These are phyloP conservation scores for Potorous gilbertii DNA, from an alignment of 2,797 vertebrate species.

Conservation along the genomic window DNA sequence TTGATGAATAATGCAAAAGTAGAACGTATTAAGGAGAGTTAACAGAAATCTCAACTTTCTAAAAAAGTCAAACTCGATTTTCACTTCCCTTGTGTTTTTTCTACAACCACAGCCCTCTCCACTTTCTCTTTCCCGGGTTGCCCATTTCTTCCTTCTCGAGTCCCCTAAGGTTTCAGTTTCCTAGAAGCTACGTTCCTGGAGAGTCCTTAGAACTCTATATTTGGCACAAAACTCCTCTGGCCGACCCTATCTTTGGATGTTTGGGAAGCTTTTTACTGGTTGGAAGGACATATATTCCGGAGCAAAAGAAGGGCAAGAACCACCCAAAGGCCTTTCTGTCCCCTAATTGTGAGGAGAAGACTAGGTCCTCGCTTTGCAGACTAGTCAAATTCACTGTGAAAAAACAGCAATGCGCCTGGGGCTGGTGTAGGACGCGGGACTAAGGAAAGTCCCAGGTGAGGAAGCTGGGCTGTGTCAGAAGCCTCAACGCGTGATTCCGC, in stretches of 20 bases:
- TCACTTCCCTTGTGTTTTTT: background rate
- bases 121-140: background rate
- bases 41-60: background rate
- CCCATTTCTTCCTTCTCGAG: background rate
- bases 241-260: background rate
- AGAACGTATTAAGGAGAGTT: background rate
- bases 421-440: background rate
- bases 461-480: background rate
- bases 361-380: background rate
- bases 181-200: background rate
- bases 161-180: background rate
- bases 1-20: background rate
- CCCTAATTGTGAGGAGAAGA: background rate
- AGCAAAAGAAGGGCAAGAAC: background rate
- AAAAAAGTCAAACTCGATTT: background rate
- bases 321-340: background rate
- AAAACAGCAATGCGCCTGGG: background rate
- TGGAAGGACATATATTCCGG: background rate
- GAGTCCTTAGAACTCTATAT: background rate
- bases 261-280: background rate
- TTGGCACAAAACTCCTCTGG: background rate
- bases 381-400: background rate
- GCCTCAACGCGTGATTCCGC: background rate
- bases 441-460: background rate
- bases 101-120: background rate